Evolutionary conservation across 1,140 invertebrate genomes (phyloP).

Genomic region (Leptestheria dahalacensis): DNA sequence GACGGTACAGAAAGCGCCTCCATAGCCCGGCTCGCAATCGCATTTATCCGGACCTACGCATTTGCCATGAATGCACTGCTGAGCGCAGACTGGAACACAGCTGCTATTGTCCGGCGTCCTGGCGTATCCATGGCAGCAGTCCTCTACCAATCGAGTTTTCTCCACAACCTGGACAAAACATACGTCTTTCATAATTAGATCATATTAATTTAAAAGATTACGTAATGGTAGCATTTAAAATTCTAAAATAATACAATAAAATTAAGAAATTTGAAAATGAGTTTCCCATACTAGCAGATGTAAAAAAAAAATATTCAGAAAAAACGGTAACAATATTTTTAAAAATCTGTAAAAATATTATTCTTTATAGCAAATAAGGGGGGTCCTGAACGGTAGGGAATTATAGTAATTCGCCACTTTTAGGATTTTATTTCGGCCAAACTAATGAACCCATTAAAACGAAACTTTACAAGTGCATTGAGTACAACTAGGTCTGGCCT

Average conservation of each 20-base stretch:
- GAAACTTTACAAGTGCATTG: too few species aligned
- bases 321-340: background rate
- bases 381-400: too few species aligned
- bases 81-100: conserved; percentile 62
- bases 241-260: too few species aligned
- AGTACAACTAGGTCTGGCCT: too few species aligned
- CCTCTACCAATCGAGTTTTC: conserved; percentile 57
- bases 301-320: background rate
- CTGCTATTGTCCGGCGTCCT: conserved; percentile 39
- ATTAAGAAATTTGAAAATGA: too few species aligned
- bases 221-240: too few species aligned
- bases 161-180: conserved; percentile 45
- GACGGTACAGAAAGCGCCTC: conserved; percentile 70
- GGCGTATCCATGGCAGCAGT: conserved; percentile 69
- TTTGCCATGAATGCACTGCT: conserved; percentile 63
- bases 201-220: too few species aligned
- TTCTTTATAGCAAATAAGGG: too few species aligned
- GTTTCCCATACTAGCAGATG: background rate
- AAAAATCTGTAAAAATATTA: background rate
- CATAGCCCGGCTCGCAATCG: conserved; percentile 70
- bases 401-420: too few species aligned
- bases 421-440: background rate
- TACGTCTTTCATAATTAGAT: conserved; percentile 16
- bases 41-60: conserved; percentile 73
- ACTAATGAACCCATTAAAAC: too few species aligned